A percentile compares a stretch with the other conserved stretches of the same genome.
Evolutionary conservation across 2,888 invertebrate genomes (phyloP).

Genomic region (Serripes groenlandicus): DNA sequence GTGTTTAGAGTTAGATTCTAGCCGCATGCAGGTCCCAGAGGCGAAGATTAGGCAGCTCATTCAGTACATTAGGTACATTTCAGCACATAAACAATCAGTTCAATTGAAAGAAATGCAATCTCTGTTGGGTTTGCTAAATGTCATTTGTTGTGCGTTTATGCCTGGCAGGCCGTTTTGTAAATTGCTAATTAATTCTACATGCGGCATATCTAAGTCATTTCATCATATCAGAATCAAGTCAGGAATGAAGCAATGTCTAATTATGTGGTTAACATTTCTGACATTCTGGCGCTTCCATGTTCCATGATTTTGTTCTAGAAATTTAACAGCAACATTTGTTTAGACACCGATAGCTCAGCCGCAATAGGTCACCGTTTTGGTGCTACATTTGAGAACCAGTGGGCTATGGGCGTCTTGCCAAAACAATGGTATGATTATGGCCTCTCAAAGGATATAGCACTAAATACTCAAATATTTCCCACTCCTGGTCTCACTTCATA

Average conservation of each 20-base stretch:
- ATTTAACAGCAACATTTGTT: background rate
- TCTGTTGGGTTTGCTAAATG: too few species aligned
- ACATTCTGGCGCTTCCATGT: too few species aligned
- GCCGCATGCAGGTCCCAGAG: conserved; percentile 4
- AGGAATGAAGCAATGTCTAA: background rate
- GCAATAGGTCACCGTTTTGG: background rate
- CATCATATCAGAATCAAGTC: background rate
- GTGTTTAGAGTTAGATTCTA: conserved; percentile 28
- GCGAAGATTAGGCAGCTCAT: too few species aligned
- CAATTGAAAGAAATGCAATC: too few species aligned
- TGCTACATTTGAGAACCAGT: background rate
- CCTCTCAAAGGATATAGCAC: too few species aligned
- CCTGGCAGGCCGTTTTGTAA: background rate
- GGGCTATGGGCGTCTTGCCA: background rate
- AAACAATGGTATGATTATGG: too few species aligned
- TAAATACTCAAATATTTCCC: too few species aligned
- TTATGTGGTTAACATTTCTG: background rate
- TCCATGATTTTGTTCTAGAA: too few species aligned
- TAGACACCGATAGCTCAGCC: background rate
- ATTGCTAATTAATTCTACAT: background rate
- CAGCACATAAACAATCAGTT: too few species aligned
- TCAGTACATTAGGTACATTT: too few species aligned
- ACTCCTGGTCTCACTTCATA: too few species aligned
- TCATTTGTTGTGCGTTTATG: background rate
- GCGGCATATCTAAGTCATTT: background rate